Base-by-base conservation (phyloP, 2,888 invertebrate species). In the Hypolimnas misippus region DNA sequence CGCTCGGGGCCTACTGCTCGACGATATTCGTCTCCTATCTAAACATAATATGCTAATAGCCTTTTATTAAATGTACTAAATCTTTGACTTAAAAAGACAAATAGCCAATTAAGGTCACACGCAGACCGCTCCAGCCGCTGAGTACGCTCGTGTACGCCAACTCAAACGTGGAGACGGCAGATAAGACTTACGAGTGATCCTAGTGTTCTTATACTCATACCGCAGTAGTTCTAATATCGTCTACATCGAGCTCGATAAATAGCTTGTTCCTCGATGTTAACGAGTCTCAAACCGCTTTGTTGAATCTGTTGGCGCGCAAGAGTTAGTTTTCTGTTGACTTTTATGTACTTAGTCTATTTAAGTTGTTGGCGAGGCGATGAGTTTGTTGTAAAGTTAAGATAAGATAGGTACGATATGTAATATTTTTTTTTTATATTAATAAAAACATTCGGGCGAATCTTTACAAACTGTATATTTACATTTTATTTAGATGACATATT, bases 271-370 rank as follows among this genome's bases (percentile, higher is more conserved):
- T 16, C 29, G 7, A 17, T 19, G 10, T 44, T 3, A 3, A 19
- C 44, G 29, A 12, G n/a, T 38, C 21, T 21, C 3, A 21, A 19
- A 14, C 25, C 19, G 40, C 54, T 54, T 52, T 14, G 25, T 54
- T 40, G 21, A 38, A n/a, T 10, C n/a, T 35, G 17, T 31, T 19
- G 52, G 25, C n/a, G 49, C 12, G 49, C 49, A 49, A 35, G 54
- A 6, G 44, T 54, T 50, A 54, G 17, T 65, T 55, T 56, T 65
- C 59, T 61, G 64, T 73, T 70, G 64, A 66, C 63, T 82, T 72
- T 82, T 83, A 83, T 84, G 82, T 86, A 86, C 84, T 86, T 87
- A 86, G 80, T 84, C 81, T 76, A 75, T 76, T 76, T 78, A 76
- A 74, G 77, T 80, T 80, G 81, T 82, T 82, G 44, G n/a, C 77